These are phyloP conservation scores for Prenolepis imparis DNA, from an alignment of 2,888 invertebrate genomes.

Conservation along the genomic window DNA sequence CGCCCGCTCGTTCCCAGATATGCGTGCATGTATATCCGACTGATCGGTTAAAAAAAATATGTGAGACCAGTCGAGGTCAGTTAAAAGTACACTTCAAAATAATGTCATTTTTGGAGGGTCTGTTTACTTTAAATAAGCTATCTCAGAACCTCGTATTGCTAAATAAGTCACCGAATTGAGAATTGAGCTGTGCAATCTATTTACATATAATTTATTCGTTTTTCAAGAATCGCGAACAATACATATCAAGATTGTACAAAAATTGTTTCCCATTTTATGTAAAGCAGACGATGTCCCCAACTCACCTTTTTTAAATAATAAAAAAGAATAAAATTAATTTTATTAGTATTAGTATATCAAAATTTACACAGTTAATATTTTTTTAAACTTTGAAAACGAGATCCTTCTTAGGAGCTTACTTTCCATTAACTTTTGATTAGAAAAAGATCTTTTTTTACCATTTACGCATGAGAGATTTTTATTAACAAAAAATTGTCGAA, in stretches of 20 bases:
- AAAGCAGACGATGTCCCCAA: neutral
- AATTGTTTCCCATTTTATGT: neutral
- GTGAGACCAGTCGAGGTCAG: conserved; percentile 63
- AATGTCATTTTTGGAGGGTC: conserved; percentile 56
- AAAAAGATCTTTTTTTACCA: neutral
- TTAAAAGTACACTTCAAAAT: conserved; percentile 66
- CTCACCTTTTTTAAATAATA: neutral
- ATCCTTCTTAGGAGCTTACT: neutral
- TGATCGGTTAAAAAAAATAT: conserved; percentile 57
- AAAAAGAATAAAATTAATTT: neutral
- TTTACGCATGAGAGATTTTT: too few species aligned
- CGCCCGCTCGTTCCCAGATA: conserved; percentile 6
- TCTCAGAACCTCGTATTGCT: conserved; percentile 31
- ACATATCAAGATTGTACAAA: neutral
- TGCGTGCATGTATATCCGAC: conserved; percentile 18
- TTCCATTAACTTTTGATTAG: neutral
- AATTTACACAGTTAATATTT: neutral
- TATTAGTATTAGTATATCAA: neutral
- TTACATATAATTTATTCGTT: neutral
- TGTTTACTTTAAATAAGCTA: conserved; percentile 65
- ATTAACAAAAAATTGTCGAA: neutral
- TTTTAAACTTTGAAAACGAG: neutral
- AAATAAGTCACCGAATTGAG: conserved; percentile 46
- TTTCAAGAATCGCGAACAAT: neutral
- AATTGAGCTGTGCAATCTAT: neutral